These are phyloP conservation scores for Gymnoscelis rufifasciata DNA, from an alignment of 2,888 invertebrate genomes.

Conservation along the genomic window DNA sequence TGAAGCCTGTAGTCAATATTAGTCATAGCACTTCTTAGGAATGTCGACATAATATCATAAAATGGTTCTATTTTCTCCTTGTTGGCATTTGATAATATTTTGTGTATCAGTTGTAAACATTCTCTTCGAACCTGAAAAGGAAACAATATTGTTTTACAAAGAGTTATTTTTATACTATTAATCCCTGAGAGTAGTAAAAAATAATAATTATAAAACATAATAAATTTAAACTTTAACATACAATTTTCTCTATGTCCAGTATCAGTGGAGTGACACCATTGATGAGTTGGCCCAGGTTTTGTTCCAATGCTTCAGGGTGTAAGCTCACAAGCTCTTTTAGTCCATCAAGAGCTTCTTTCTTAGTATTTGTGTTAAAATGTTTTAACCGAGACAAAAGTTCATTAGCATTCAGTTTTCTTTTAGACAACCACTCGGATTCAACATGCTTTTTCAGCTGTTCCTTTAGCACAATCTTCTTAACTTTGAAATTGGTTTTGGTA, in stretches of 20 bases:
- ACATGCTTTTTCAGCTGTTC: conserved; percentile 84
- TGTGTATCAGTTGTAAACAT: conserved; percentile 76
- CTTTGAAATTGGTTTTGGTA: conserved; percentile 92
- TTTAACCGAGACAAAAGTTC: conserved; percentile 84
- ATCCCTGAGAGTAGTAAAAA: too few relatives aligned
- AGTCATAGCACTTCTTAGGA: conserved; percentile 93
- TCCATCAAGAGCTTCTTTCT: conserved; percentile 82
- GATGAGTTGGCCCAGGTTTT: conserved; percentile 83
- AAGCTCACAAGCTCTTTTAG: conserved; percentile 73
- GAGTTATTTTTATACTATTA: too few relatives aligned
- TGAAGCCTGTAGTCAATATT: conserved; percentile 89
- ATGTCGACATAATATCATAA: conserved; percentile 86
- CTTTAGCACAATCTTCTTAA: conserved; percentile 89
- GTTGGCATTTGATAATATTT: conserved; percentile 60
- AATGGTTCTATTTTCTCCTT: conserved; percentile 83
- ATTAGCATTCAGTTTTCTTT: conserved; percentile 84
- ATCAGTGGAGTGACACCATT: conserved; percentile 83
- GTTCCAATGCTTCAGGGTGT: conserved; percentile 60
- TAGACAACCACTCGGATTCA: conserved; percentile 79
- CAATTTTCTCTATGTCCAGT: conserved; percentile 84
- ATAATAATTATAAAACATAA: too few relatives aligned
- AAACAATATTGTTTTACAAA: conserved; percentile 8
- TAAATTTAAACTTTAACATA: conserved; percentile 39
- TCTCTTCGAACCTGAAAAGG: conserved; percentile 74
- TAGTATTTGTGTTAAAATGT: conserved; percentile 85